Conservation (phyloP, 2,888 invertebrate species). For the Andrena haemorrhoa region DNA sequence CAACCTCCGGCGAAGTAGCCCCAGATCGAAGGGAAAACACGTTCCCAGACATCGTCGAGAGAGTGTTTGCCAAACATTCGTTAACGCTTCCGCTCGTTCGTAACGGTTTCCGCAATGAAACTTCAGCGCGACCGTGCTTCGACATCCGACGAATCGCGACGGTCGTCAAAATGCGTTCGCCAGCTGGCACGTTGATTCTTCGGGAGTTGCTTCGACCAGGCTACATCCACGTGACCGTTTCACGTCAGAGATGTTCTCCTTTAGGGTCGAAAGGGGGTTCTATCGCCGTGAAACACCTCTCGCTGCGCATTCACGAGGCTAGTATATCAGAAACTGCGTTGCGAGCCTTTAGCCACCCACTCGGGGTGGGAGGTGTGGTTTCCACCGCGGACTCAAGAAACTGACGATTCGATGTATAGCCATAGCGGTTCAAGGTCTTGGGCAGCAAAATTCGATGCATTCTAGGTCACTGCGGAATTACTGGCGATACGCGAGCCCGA, state of each 20-base stretch:
- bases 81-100: neutral
- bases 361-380: neutral
- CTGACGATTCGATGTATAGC: neutral
- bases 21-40: neutral
- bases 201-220: neutral
- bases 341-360: neutral
- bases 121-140: neutral
- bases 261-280: neutral
- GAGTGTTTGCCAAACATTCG: neutral
- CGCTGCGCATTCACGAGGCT: neutral
- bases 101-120: neutral
- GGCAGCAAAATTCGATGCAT: constrained; percentile 2
- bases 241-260: neutral
- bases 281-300: neutral
- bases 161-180: neutral
- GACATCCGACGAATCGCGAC: neutral
- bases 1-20: neutral
- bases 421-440: neutral
- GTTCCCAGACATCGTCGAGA: constrained; percentile 2
- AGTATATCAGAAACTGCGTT: neutral
- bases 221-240: neutral
- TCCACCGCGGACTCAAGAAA: neutral
- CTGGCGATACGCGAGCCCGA: neutral
- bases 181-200: neutral
- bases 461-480: neutral